A percentile compares a stretch with the other conserved stretches of the same genome.
Conservation (phyloP, 2,113 vertebrate species). For the Picathartes gymnocephalus region DNA sequence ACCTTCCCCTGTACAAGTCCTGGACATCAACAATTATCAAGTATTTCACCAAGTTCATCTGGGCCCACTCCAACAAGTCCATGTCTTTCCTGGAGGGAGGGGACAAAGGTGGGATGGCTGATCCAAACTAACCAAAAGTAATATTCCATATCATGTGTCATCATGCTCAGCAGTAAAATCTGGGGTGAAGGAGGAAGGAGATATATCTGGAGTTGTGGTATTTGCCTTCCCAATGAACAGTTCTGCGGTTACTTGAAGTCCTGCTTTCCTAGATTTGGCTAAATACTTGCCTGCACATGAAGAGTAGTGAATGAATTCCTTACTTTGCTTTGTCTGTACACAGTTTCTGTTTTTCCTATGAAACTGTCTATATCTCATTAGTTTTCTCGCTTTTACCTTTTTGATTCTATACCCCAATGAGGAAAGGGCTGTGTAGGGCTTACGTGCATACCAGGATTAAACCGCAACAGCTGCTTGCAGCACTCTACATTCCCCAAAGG, state of each 20-base stretch:
- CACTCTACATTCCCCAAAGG: neutral
- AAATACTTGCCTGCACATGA: neutral
- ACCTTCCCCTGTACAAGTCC: neutral
- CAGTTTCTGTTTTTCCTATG: neutral
- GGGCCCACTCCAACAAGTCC: too few species aligned
- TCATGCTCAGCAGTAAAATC: neutral
- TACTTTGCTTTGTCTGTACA: neutral
- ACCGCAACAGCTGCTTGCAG: neutral
- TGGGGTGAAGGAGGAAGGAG: neutral
- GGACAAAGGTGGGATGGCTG: neutral
- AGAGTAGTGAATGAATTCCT: neutral
- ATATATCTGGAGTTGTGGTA: too few species aligned
- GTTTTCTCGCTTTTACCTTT: neutral
- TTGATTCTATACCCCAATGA: neutral
- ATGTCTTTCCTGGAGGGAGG: neutral
- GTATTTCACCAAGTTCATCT: neutral
- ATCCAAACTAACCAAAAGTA: accelerated
- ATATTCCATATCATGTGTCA: too few species aligned
- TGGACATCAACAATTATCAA: neutral
- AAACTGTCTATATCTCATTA: neutral
- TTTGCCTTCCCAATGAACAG: neutral
- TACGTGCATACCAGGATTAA: neutral
- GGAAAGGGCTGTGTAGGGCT: neutral
- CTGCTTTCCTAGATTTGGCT: neutral
- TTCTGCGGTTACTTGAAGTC: neutral